Conservation (phyloP, 2,888 invertebrate species). For the Ichneumoninae sp. region DNA sequence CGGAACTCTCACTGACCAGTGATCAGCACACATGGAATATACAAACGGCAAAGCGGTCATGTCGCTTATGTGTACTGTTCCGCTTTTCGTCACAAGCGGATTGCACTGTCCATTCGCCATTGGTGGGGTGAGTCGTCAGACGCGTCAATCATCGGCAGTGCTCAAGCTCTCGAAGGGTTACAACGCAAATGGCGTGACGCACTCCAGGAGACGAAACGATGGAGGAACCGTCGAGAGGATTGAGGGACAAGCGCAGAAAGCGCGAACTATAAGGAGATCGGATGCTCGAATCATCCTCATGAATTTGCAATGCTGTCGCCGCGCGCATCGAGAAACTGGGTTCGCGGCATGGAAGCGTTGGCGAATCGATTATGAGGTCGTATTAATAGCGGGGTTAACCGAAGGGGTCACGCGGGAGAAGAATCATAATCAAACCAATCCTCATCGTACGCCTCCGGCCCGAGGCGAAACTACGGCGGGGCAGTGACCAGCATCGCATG, state of each 20-base stretch:
- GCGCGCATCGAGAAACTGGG: neutral
- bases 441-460: neutral
- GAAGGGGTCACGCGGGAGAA: neutral
- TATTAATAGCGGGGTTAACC: constrained; percentile 13
- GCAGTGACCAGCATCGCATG: neutral
- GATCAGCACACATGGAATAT: neutral
- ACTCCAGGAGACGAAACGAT: neutral
- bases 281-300: constrained; percentile 2
- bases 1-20: neutral
- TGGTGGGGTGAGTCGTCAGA: neutral
- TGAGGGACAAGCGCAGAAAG: constrained; percentile 10
- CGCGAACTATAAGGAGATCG: constrained; percentile 14
- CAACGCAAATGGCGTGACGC: neutral
- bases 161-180: neutral
- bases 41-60: neutral
- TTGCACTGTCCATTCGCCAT: neutral
- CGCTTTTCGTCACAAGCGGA: neutral
- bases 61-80: neutral
- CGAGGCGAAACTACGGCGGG: neutral
- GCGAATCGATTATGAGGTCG: constrained; percentile 42
- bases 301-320: constrained; percentile 27
- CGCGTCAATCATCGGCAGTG: neutral
- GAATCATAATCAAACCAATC: constrained; percentile 40
- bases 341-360: constrained; percentile 19
- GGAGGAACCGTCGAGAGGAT: neutral